Base-by-base conservation (phyloP, 2,797 vertebrate species). In the Tinamus major region DNA sequence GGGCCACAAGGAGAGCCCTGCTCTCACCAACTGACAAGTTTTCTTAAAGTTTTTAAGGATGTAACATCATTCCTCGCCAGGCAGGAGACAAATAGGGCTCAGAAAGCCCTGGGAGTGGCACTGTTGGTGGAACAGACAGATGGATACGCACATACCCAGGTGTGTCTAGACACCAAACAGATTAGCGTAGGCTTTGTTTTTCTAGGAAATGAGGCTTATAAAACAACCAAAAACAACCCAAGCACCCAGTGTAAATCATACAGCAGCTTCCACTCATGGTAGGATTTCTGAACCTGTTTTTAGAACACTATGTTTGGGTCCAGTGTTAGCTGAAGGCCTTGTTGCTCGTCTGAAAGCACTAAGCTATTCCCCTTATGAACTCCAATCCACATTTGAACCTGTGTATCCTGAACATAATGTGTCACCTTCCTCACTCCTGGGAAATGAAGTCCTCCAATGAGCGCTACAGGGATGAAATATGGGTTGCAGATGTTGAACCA, bases 401-500 rank as follows among this genome's bases (percentile, higher is more conserved):
- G 1, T 0, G 0, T 78, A 94, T 83, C 79, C 58, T 75, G 51
- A 90, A 59, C 53, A 71, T 69, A 87, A 95, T 35, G 72, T 94
- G 93, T 95, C 95, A 96, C 92, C 89, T 95, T 95, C 84, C 33
- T 26, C 26, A 44, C 87, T 88, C 91, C n/a, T 85, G 94, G 84
- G 95, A 94, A 95, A 92, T 33, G 31, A 89, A 90, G 90, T 79
- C 62, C 89, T 94, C 89, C 87, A 88, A 69, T 0, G 2, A 93
- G 88, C 26, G 1, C 80, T 89, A 69, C 4, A 23, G 41, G 76
- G 81, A 93, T 85, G 87, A 97, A 96, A 96, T 95, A 96, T 75
- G 89, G 80, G 41, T 65, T 95, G 77, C 86, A 96, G 92, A 93
- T 97, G 90, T 96, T 95, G 96, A 95, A 96, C 58, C 68, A 93